Evolutionary conservation across 2,113 vertebrate genomes (phyloP), one percentile per base, ranked within the genome.

Genomic region (Salminus brasiliensis): DNA sequence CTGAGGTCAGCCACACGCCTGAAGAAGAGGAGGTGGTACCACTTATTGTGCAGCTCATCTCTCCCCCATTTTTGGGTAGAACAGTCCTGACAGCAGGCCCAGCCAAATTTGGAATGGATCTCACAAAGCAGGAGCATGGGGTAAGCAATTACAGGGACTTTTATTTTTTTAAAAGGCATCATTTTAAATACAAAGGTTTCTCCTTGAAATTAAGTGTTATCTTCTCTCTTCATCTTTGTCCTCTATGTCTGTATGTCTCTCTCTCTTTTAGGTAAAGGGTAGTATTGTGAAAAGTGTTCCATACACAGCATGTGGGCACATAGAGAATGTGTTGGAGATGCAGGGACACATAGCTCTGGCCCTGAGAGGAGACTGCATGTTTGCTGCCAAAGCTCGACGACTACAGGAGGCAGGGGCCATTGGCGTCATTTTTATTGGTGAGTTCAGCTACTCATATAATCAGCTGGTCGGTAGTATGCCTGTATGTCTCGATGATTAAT

Each of bases 41-140:
- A 30, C 89, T 91, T 36, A 83, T 89, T 0, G 92, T 95, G 32
- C 94, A 95, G 86, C 88, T 95, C 79, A 93, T 95, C 79, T 95
- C 94, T 0, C 93, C 94, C 2, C 93, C 94, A 0, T 95, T 91
- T 78, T 87, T 94, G 85, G 93, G 94, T 5, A 80, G 91, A 78
- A 91, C 88, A 0, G 93, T 93, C 25, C 87, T 95, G 55, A 93
- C 90, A 4, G 94, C 93, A 0, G 94, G 93, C 69, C 93, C 94
- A 3, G 93, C 93, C 60, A 94, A 93, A 83, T 95, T 95, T 82
- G 94, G 94, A 57, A 87, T 91, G 90, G 94, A 95, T 83, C 92
- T 95, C 16, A 90, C 91, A 60, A 94, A 92, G 85, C 87, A 92
- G 72, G 93, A 95, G 73, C 92, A 94, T 1, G 93, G 93, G 87